Evolutionary conservation across 2,797 vertebrate genomes (phyloP).

Genomic region (Brotula barbata): DNA sequence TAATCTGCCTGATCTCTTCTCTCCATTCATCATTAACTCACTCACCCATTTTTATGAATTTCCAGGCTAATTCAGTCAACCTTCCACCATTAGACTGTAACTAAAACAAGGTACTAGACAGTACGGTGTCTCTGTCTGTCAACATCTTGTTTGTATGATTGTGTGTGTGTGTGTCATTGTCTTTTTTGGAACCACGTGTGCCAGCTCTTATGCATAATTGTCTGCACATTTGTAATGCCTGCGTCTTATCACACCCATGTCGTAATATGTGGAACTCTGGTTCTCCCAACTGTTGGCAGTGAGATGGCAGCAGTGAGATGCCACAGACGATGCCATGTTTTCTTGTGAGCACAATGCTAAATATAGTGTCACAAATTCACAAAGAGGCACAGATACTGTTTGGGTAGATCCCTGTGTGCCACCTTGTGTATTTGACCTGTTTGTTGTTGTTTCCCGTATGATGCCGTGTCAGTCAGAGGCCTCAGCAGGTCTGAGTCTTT

Average conservation of each 20-base stretch:
- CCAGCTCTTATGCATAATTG: conserved; percentile 9
- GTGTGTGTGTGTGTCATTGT: conserved; percentile 2
- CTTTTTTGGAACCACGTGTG: background rate
- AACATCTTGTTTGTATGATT: conserved; percentile 16
- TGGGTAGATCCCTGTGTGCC: conserved; percentile 23
- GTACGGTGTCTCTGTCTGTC: conserved; percentile 14
- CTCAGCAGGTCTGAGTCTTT: conserved; percentile 27
- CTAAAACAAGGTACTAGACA: conserved; percentile 74
- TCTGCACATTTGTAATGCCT: conserved; percentile 1
- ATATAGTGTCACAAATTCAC: background rate
- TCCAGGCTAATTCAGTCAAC: conserved; percentile 74
- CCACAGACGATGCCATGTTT: background rate
- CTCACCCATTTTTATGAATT: conserved; percentile 64
- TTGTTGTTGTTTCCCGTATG: conserved; percentile 19
- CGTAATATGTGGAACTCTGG: conserved; percentile 2
- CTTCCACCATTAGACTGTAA: conserved; percentile 76
- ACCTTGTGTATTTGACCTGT: conserved; percentile 20
- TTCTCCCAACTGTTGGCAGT: conserved; percentile 20
- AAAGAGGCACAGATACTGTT: background rate
- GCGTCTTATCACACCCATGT: conserved; percentile 1
- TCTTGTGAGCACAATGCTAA: background rate
- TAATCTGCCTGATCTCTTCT: conserved; percentile 28
- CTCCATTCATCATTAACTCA: conserved; percentile 56
- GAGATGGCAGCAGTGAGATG: background rate
- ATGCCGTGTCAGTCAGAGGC: background rate